Base-by-base conservation (phyloP, 2,888 invertebrate genomes). In the Brachyopa scutellaris region DNA sequence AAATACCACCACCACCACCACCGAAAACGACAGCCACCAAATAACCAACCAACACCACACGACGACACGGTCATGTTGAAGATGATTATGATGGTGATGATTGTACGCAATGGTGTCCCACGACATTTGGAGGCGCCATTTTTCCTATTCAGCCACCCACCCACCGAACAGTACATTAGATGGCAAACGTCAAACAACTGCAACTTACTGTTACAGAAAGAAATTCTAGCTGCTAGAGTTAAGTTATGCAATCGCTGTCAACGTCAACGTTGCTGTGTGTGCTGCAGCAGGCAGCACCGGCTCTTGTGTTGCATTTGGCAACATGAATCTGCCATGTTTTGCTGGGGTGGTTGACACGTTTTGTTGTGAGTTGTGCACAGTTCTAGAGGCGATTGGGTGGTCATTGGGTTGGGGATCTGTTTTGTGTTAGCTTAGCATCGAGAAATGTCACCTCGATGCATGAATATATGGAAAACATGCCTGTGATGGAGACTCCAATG, bases 211-310 rank as follows among this genome's bases (percentile, higher is more conserved):
- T 40, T 51, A 55, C 55, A 23, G 29, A 49, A 64, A 70, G 47
- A 66, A 66, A 55, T 73, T 36, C 73, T 42, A 62, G 13, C 72
- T 26, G 55, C 49, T 21, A n/a, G 36, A 70, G 80, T 38, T 53
- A 76, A 82, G 77, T 76, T 82, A 82, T 82, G 82, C 82, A 70
- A 76, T 74, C 74, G 74, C 74, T 80, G 79, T 76, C 80, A 70
- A 69, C 62, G 64, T 42, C 76, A 64, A 55, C 55, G n/a, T n/a
- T n/a, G n/a, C n/a, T n/a, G n/a, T n/a, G n/a, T n/a, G 62, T 57
- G 53, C 61, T 47, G 23, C 55, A 38, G 45, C 59, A 45, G 66
- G 42, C 7, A 21, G 15, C 31, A 70, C 26, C 13, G 1, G 33
- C 57, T 78, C 51, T 59, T 62, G 62, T 80, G 61, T 69, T 77